Conservation (phyloP, 2,113 vertebrate species). For the Pristiophorus japonicus region DNA sequence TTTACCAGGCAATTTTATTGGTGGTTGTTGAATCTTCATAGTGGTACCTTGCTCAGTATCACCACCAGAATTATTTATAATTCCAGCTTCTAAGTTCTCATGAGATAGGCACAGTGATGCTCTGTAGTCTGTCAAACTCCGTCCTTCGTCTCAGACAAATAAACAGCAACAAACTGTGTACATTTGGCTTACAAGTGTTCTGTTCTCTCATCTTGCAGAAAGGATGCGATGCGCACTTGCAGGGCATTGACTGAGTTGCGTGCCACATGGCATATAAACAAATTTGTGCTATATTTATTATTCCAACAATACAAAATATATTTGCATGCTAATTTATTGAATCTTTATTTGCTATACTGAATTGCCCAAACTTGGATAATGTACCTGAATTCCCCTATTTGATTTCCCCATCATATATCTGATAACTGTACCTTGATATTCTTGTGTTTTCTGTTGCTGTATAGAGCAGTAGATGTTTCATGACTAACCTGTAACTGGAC, state of each 20-base stretch:
- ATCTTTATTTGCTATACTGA: background rate
- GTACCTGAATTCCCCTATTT: background rate
- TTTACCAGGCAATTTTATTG: slow-evolving; percentile 4
- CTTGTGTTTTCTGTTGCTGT: background rate
- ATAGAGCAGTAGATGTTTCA: background rate
- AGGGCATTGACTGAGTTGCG: background rate
- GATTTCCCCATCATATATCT: background rate
- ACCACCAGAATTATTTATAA: background rate
- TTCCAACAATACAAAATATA: background rate
- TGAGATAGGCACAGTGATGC: background rate
- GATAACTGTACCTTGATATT: background rate
- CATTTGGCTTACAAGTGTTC: background rate
- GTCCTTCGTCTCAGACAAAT: background rate
- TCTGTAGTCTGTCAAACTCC: too few relatives aligned
- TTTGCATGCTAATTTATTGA: background rate
- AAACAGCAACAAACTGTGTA: background rate
- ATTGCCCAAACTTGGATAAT: background rate
- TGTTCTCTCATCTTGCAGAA: background rate
- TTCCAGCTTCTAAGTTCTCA: background rate
- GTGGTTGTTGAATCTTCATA: background rate
- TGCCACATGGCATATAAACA: background rate
- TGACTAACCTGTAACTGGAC: background rate
- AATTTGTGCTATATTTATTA: background rate
- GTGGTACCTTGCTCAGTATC: background rate
- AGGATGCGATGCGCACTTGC: background rate